These are phyloP conservation scores for Ennomos fuscantarius DNA, from an alignment of 2,888 invertebrate genomes.

Conservation along the genomic window DNA sequence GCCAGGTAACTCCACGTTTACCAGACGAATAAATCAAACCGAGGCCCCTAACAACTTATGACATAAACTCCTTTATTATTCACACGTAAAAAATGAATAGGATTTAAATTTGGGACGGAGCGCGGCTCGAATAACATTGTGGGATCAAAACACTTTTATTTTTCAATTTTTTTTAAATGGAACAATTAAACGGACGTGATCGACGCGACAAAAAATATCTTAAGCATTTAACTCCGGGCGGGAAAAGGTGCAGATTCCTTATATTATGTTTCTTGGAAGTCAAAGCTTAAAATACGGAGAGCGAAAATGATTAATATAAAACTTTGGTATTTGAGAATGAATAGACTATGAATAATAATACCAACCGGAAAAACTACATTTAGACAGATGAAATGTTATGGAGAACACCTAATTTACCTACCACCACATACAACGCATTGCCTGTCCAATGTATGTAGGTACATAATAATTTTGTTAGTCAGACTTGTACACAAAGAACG, in stretches of 20 bases:
- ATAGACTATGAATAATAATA: constrained; percentile 36
- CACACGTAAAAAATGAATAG: constrained; percentile 63
- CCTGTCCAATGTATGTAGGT: constrained; percentile 2
- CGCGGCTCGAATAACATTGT: constrained; percentile 71
- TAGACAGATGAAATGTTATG: constrained; percentile 3
- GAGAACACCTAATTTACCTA: not conserved
- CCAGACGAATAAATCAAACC: constrained; percentile 74
- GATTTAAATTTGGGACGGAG: constrained; percentile 39
- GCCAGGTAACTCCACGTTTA: constrained; percentile 57
- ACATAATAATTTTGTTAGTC: not conserved
- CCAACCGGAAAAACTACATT: constrained; percentile 27
- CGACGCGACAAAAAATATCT: constrained; percentile 68
- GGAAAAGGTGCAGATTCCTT: constrained; percentile 37
- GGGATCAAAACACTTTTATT: constrained; percentile 73
- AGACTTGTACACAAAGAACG: no score
- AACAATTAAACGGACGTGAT: constrained; percentile 76
- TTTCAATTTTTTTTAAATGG: constrained; percentile 64
- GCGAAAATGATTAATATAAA: constrained; percentile 48
- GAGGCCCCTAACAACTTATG: constrained; percentile 73
- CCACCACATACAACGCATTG: no score
- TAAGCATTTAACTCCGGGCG: constrained; percentile 38
- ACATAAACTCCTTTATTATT: constrained; percentile 80
- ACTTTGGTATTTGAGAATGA: constrained; percentile 31
- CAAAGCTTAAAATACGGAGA: constrained; percentile 38
- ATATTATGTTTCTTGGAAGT: constrained; percentile 49